Evolutionary conservation across 2,888 invertebrate species (phyloP).

Genomic region (Seira musarum): DNA sequence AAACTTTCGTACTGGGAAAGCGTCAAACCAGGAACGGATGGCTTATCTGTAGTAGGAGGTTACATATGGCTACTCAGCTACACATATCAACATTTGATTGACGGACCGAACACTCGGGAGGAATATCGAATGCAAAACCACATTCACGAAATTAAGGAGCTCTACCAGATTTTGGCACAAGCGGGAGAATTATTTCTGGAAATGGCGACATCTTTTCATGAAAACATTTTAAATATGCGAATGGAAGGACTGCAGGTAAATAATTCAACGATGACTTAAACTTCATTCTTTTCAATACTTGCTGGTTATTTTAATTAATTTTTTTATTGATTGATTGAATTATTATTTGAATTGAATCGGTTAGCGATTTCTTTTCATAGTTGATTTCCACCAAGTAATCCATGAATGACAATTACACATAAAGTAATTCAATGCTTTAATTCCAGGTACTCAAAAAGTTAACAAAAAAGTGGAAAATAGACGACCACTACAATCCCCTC

Average conservation of each 20-base stretch:
- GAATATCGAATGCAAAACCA: slow-evolving; percentile 27
- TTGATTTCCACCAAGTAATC: not conserved
- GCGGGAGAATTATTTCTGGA: slow-evolving; percentile 55
- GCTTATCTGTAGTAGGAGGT: slow-evolving; percentile 51
- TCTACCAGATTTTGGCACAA: slow-evolving; percentile 46
- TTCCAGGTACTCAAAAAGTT: slow-evolving; percentile 30
- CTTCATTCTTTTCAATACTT: too few species aligned
- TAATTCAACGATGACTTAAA: too few species aligned
- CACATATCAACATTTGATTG: slow-evolving; percentile 48
- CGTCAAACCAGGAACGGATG: slow-evolving; percentile 51
- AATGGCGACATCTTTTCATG: slow-evolving; percentile 34
- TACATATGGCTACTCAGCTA: slow-evolving; percentile 59
- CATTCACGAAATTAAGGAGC: slow-evolving; percentile 19
- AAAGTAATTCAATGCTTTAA: too few species aligned
- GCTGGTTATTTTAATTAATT: too few species aligned
- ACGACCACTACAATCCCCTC: slow-evolving; percentile 35
- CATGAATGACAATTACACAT: too few species aligned
- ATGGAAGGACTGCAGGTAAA: slow-evolving; percentile 35
- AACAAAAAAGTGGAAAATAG: slow-evolving; percentile 34
- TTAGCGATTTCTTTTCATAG: not conserved
- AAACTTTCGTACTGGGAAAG: slow-evolving; percentile 58
- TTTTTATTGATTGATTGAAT: slow-evolving; percentile 29
- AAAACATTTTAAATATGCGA: slow-evolving; percentile 37
- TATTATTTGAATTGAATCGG: slow-evolving; percentile 22
- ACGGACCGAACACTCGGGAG: slow-evolving; percentile 25